These are phyloP conservation scores for Hylia prasina DNA, from an alignment of 2,113 vertebrate genomes.

Conservation along the genomic window DNA sequence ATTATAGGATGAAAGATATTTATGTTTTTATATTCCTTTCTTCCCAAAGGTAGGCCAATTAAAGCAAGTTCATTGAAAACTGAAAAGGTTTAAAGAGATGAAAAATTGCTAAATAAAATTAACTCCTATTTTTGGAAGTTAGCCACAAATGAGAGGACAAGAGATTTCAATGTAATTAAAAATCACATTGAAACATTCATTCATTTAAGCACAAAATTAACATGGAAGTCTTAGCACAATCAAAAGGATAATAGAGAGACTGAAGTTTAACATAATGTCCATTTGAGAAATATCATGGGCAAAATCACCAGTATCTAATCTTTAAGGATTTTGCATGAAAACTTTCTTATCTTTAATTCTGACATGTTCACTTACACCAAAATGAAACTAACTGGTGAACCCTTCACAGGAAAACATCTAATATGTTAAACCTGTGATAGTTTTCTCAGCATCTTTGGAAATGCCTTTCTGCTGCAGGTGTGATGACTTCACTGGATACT, in stretches of 20 bases:
- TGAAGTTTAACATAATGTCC: not conserved
- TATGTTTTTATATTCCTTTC: not conserved
- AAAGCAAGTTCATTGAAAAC: not conserved
- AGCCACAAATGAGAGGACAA: not conserved
- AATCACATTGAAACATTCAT: not conserved
- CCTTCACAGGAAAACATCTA: not conserved
- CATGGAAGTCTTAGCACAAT: not conserved
- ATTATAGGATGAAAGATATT: not conserved
- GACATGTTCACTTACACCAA: not conserved
- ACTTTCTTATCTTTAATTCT: not conserved
- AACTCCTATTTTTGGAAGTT: not conserved
- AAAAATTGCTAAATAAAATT: not conserved
- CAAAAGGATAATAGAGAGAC: not conserved
- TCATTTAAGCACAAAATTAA: not conserved
- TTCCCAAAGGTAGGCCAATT: not conserved
- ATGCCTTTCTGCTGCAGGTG: not conserved
- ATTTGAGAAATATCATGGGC: not conserved
- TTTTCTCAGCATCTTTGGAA: not conserved
- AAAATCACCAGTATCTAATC: not conserved
- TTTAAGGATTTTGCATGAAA: not conserved
- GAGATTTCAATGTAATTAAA: not conserved
- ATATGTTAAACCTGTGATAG: not conserved
- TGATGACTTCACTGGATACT: not conserved
- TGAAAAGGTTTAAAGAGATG: not conserved
- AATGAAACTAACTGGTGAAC: not conserved